Evolutionary conservation across 2,113 vertebrate species (phyloP).

Genomic region (Sisor rabdophorus): DNA sequence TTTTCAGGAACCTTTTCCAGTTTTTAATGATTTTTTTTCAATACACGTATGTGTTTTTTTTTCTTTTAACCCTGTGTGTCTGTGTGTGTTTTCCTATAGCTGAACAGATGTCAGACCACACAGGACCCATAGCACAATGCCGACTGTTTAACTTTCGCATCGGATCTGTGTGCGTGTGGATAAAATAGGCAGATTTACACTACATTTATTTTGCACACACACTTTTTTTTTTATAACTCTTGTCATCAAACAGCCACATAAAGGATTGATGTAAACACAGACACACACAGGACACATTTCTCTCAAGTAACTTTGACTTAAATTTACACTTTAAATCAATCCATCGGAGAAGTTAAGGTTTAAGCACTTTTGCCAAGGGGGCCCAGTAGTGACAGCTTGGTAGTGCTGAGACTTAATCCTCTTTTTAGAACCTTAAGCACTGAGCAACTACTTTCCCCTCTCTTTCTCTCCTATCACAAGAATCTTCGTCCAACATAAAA

Average conservation of each 20-base stretch:
- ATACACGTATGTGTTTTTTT: no score
- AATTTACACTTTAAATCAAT: no score
- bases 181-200: background rate
- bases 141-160: constrained; percentile 20
- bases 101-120: constrained; percentile 60
- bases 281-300: background rate
- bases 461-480: background rate
- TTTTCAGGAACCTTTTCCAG: background rate
- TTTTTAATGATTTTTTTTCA: constrained; percentile 3
- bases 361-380: no score
- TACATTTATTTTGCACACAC: background rate
- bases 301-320: background rate
- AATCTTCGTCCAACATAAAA: background rate
- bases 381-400: no score
- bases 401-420: no score
- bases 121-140: constrained; percentile 13
- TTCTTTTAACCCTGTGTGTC: no score
- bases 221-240: background rate
- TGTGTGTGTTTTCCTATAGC: constrained; percentile 59
- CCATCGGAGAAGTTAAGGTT: no score
- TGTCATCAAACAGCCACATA: background rate
- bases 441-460: no score
- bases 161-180: background rate
- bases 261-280: background rate
- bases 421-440: no score